These are phyloP conservation scores for Tapirus indicus DNA, from an alignment of 2,797 vertebrate genomes.

Conservation along the genomic window DNA sequence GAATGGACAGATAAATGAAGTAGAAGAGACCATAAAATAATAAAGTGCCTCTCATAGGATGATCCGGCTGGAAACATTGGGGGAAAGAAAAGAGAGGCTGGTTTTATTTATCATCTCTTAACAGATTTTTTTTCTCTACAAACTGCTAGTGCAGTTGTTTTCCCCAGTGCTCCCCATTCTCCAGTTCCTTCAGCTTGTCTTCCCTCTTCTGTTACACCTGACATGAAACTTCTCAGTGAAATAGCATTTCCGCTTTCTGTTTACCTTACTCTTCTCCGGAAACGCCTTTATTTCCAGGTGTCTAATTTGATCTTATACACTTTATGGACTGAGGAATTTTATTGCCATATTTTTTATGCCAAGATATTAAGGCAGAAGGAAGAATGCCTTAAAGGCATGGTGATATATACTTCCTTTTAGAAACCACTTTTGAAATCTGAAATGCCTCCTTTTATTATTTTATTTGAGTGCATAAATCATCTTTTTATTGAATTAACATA, in stretches of 20 bases:
- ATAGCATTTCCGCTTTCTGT: conserved; percentile 8
- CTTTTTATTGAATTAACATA: conserved; percentile 47
- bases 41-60: conserved; percentile 11
- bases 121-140: neutral
- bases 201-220: neutral
- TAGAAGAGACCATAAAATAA: conserved; percentile 45
- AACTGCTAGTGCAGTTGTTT: neutral
- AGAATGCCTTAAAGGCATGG: neutral
- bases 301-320: conserved; percentile 27
- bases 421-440: conserved; percentile 53
- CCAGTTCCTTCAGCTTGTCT: conserved; percentile 22
- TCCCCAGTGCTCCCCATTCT: neutral
- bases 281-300: conserved; percentile 52
- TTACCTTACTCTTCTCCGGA: neutral
- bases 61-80: neutral
- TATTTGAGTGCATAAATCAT: neutral
- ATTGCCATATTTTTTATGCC: conserved; percentile 19
- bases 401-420: conserved; percentile 27
- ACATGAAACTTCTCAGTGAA: conserved; percentile 36
- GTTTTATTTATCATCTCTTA: conserved; percentile 30
- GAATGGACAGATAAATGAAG: conserved; percentile 31
- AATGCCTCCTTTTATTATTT: conserved; percentile 41
- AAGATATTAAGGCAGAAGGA: conserved; percentile 23
- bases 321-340: conserved; percentile 46
- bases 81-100: neutral